These are phyloP conservation scores for Huso huso DNA, from an alignment of 2,797 vertebrate species.

Conservation along the genomic window DNA sequence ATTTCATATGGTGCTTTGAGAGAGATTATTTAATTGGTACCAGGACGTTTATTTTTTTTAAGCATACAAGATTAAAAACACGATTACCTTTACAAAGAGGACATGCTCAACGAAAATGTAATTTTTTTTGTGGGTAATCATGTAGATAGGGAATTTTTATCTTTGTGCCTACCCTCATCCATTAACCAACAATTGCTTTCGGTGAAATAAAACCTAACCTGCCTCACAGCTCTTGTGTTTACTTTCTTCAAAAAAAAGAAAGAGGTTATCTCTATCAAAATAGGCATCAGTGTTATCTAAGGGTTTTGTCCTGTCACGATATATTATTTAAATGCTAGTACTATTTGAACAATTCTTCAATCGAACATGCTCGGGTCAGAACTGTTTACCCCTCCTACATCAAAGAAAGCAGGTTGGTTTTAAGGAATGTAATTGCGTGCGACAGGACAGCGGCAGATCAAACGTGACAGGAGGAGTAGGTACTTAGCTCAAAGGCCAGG, in stretches of 20 bases:
- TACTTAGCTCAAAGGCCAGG: too few species aligned
- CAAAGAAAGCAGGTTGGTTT: conserved; percentile 28
- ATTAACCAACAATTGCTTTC: too few species aligned
- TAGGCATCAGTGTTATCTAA: conserved; percentile 32
- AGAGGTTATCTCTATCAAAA: conserved; percentile 23
- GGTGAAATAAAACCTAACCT: conserved; percentile 19
- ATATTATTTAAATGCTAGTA: conserved; percentile 15
- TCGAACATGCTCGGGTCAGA: conserved; percentile 45
- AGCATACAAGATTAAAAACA: too few species aligned
- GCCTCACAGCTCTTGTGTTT: conserved; percentile 11
- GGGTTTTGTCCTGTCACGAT: conserved; percentile 27
- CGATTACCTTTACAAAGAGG: too few species aligned
- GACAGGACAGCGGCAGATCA: conserved; percentile 39
- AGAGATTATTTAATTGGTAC: too few species aligned
- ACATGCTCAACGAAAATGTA: too few species aligned
- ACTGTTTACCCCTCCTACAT: conserved; percentile 30
- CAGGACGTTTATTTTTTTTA: too few species aligned
- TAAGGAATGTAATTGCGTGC: conserved; percentile 18
- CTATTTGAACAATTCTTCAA: conserved; percentile 39
- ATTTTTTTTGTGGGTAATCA: too few species aligned
- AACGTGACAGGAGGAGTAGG: neutral
- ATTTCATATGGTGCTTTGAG: too few species aligned
- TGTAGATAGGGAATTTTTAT: too few species aligned
- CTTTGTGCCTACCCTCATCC: too few species aligned
- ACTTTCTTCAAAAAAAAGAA: conserved; percentile 17